A percentile compares a stretch with the other conserved stretches of the same genome.
Conservation (phyloP, 2,797 vertebrate genomes). For the Pteropus rufus region DNA sequence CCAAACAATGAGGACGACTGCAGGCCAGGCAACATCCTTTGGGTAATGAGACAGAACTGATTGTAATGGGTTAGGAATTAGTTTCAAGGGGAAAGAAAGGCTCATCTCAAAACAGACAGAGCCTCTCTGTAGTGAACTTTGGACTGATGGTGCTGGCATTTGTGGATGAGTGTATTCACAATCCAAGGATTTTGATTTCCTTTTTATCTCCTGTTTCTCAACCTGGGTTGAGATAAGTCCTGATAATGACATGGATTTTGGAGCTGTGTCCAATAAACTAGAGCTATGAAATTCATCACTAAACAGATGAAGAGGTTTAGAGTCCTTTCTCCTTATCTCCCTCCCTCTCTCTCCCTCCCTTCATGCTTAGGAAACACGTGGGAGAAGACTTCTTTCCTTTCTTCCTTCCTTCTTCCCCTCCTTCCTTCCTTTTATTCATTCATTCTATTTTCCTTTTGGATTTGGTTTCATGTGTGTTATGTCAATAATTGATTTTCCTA, state of each 20-base stretch:
- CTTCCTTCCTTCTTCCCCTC: too few relatives aligned
- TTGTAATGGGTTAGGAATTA: not conserved
- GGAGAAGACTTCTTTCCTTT: not conserved
- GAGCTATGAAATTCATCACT: not conserved
- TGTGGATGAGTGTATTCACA: not conserved
- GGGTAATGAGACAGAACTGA: not conserved
- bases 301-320: not conserved
- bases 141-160: not conserved
- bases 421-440: not conserved
- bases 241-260: not conserved
- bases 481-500: not conserved
- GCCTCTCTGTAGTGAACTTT: not conserved
- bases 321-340: not conserved
- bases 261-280: not conserved
- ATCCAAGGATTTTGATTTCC: not conserved
- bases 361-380: not conserved
- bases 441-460: not conserved
- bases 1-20: not conserved
- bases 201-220: not conserved
- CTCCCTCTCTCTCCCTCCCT: not conserved
- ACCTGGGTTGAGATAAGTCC: not conserved
- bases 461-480: not conserved
- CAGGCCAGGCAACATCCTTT: not conserved
- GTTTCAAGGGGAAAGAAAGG: constrained; percentile 1
- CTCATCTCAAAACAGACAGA: not conserved